Percentiles rank a stretch among this genome's conserved stretches.
Evolutionary conservation across 2,888 invertebrate species (phyloP).

Genomic region (Rhyacophila evoluta): DNA sequence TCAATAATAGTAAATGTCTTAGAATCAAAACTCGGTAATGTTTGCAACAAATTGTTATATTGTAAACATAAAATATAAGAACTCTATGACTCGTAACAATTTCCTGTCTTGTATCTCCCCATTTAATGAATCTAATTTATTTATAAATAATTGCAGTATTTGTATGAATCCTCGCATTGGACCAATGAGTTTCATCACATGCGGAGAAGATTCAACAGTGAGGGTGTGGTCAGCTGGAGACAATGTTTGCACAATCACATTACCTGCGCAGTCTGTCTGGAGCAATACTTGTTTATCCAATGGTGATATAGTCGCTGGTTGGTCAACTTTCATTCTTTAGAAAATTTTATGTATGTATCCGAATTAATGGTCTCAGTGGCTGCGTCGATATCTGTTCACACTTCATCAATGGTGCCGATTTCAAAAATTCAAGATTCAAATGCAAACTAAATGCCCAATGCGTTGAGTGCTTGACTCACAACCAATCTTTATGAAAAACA

Average conservation of each 20-base stretch:
- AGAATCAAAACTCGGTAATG: too few relatives aligned
- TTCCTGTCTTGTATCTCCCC: background rate
- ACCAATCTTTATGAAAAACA: too few relatives aligned
- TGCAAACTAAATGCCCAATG: too few relatives aligned
- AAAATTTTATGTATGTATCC: too few relatives aligned
- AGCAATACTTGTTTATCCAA: constrained; percentile 81
- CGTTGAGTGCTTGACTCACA: too few relatives aligned
- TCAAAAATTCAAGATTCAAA: too few relatives aligned
- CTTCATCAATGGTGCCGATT: too few relatives aligned
- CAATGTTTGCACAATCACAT: constrained; percentile 74
- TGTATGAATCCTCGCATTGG: constrained; percentile 70
- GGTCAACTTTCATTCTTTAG: too few relatives aligned
- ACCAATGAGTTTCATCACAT: constrained; percentile 78
- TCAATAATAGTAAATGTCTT: too few relatives aligned
- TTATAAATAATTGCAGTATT: constrained; percentile 62
- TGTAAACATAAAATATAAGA: background rate
- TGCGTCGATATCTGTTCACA: too few relatives aligned
- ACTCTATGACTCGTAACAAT: background rate
- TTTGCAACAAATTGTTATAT: too few relatives aligned
- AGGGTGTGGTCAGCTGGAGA: constrained; percentile 80
- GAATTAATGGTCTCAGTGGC: too few relatives aligned
- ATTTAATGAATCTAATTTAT: background rate
- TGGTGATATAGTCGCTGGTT: constrained; percentile 90
- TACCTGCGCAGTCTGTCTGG: constrained; percentile 95
- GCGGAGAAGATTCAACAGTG: constrained; percentile 90